Percentiles rank a stretch among this genome's conserved stretches.
Conservation (phyloP, 1,140 invertebrate genomes). For the Phymorhynchus buccinoides region DNA sequence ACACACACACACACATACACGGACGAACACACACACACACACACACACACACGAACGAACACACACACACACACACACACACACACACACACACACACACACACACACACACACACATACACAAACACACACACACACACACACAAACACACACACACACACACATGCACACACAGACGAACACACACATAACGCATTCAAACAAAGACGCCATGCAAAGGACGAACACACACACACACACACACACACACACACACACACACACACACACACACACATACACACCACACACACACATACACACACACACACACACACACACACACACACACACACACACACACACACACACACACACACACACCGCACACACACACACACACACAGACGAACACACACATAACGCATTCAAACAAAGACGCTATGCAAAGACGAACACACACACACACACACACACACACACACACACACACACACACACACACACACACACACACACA, state of each 20-base stretch:
- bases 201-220: too few species aligned
- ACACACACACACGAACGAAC: too few species aligned
- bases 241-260: neutral
- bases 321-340: neutral
- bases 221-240: neutral
- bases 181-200: neutral
- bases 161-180: neutral
- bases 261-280: neutral
- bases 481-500: conserved; percentile 6
- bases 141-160: too few species aligned
- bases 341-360: conserved; percentile 5
- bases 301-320: neutral
- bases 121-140: too few species aligned
- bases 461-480: conserved; percentile 25
- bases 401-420: conserved; percentile 3
- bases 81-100: conserved; percentile 9
- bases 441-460: conserved; percentile 27
- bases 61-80: too few species aligned
- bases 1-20: conserved; percentile 17
- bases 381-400: conserved; percentile 22
- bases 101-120: conserved; percentile 6
- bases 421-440: too few species aligned
- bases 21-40: too few species aligned
- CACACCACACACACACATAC: neutral
- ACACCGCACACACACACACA: conserved; percentile 10